Base-by-base conservation (phyloP, 1,140 invertebrate genomes). In the Pissodes strobi region DNA sequence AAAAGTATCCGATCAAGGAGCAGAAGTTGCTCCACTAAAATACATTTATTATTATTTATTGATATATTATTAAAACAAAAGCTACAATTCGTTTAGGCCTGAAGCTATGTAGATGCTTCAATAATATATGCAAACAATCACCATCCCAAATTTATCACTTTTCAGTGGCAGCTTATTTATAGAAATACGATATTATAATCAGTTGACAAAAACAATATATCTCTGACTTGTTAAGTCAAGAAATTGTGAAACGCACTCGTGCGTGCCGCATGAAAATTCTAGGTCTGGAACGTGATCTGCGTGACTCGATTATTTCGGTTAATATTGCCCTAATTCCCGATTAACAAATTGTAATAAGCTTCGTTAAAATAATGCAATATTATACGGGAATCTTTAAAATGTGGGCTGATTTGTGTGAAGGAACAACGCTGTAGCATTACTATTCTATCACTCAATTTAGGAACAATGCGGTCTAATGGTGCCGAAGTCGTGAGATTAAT, bases 191-290 rank as follows among this genome's bases (percentile, higher is more conserved):
- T 10, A 37, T 10, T n/a, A 10, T 10, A 37, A 37, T 2, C 13
- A 37, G 13, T 10, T 10, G 13, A 37, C 30, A 37, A 37, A n/a
- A 37, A 37, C n/a, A n/a, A n/a, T n/a, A n/a, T n/a, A n/a, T n/a
- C n/a, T n/a, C n/a, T n/a, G n/a, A n/a, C n/a, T n/a, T n/a, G n/a
- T n/a, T n/a, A n/a, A 37, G 9, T 37, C 30, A n/a, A 37, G 13
- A 37, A 37, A 37, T 10, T n/a, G 30, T 10, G 13, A 37, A 37
- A 37, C n/a, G n/a, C n/a, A 49, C 46, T 49, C 12, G 13, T 52
- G 49, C 49, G 49, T 52, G 49, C 49, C 8, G 30, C 49, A 52
- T 27, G 49, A 37, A 30, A 52, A 17, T 52, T 12, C 49, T 22
- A n/a, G 19, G 21, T 25, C 10, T 12, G 34, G 30, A 37, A 22